Evolutionary conservation across 2,797 vertebrate species (phyloP).

Genomic region (Malurus splendens): DNA sequence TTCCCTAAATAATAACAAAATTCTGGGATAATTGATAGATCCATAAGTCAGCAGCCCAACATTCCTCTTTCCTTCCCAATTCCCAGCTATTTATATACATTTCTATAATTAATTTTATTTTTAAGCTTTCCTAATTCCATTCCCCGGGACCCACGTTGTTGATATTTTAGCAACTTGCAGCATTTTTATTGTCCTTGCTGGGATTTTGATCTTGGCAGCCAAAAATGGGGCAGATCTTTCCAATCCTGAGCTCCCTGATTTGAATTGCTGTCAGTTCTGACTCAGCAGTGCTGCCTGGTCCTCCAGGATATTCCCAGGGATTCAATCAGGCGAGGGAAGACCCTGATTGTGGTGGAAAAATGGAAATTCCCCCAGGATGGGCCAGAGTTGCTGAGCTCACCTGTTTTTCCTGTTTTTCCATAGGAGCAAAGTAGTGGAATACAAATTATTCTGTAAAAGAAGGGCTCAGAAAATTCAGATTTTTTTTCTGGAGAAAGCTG

Average conservation of each 20-base stretch:
- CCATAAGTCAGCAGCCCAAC: background rate
- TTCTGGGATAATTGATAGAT: background rate
- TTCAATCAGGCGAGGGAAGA: background rate
- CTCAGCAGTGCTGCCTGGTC: background rate
- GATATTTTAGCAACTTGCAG: background rate
- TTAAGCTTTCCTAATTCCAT: background rate
- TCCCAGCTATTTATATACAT: background rate
- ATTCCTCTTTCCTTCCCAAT: background rate
- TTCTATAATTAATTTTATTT: background rate
- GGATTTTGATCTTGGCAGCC: background rate
- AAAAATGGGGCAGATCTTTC: background rate
- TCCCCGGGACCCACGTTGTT: background rate
- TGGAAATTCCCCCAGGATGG: background rate
- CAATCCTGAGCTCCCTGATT: background rate
- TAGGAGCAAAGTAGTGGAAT: background rate
- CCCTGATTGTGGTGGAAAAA: background rate
- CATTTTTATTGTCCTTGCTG: background rate
- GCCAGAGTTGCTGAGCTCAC: background rate
- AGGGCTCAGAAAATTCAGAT: background rate
- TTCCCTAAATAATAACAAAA: no score
- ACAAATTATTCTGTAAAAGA: background rate
- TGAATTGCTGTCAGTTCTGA: background rate
- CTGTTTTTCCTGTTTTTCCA: rapidly evolving
- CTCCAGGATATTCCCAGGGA: background rate
- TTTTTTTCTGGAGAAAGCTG: background rate